Base-by-base conservation (phyloP, 2,113 vertebrate species). In the Ornithorhynchus anatinus region DNA sequence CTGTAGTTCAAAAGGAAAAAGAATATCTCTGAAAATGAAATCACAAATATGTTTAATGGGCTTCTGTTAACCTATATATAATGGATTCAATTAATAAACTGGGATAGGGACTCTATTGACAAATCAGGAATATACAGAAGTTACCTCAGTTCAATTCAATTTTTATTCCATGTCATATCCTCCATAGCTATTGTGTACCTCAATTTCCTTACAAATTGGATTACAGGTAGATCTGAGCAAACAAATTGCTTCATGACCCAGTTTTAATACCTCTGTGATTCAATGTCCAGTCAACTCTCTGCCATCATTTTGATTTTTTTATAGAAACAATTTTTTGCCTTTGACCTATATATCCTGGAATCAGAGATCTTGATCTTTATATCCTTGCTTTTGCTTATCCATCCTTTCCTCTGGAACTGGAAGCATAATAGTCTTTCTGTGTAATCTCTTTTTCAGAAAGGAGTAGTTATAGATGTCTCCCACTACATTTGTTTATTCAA, bases 221-320 rank as follows among this genome's bases (percentile, higher is more conserved):
- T 63, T 14, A 27, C 22, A 16, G 39, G 44, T 2, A 65, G 17
- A 38, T 80, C 16, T 22, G 59, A 77, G 33, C 0, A 23, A 31
- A 45, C 7, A 75, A 75, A 33, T 19, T 50, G 25, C 42, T 39
- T 69, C 4, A 5, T 27, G 7, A 59, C 7, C 5, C 75, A 19
- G 50, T 25, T 80, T 76, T 67, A 14, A 27, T 69, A 33, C 40
- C 23, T 19, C n/a, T 29, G 19, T 51, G 64, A 78, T 74, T 80
- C 75, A 64, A 22, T 57, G 42, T 60, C 67, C 68, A 61, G 50
- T 78, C 59, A 66, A 76, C 54, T 58, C 45, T 25, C 23, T 42
- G 73, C 36, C 58, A 74, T n/a, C 78, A 86, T 82, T 65, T 54
- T 59, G 69, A 58, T 69, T 59, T 32, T 74, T 79, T 76, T 86